Evolutionary conservation across 2,113 vertebrate species (phyloP), one percentile per base, ranked within the genome.

Genomic region (Seriola rivoliana): DNA sequence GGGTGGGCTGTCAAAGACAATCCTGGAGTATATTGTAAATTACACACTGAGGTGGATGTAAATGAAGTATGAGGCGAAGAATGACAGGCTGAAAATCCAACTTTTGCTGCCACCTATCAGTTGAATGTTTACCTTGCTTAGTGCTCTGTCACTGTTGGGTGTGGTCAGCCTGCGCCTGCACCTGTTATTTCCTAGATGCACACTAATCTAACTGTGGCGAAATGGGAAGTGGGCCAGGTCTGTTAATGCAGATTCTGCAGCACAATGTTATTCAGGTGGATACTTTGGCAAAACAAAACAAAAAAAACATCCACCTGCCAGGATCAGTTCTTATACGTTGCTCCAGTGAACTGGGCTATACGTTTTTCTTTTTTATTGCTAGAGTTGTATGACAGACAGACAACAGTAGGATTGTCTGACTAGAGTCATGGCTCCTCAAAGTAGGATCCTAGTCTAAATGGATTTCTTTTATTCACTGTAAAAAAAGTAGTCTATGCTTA

Each of bases 1-100:
- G 81, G 40, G 4, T 29, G n/a, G 6, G 32, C 54, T 84, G 78
- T 75, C 84, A 81, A 44, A 66, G 58, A 57, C 54, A 32, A 79
- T 82, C 8, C 6, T 64, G 16, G 60, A n/a, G 48, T 38, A 54
- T 72, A 55, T 34, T 52, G 42, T 36, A 42, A 44, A 83, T 80
- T 70, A 78, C 23, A 71, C 70, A 78, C 19, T 67, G 5, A 25
- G 60, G 64, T 60, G 19, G 55, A 80, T 54, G 66, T 50, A 74
- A 19, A 42, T 36, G 14, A 60, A 34, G 12, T 11, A 25, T 34
- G 34, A 81, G 48, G 23, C 34, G 17, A 42, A 55, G 48, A 17
- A 63, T 62, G 55, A 68, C 46, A 36, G 16, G 14, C 21, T 57
- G 25, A 48, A 72, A 60, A 58, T 34, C 29, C 8, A 54, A 58